Conservation (phyloP, 2,113 vertebrate species). For the Salvelinus fontinalis region DNA sequence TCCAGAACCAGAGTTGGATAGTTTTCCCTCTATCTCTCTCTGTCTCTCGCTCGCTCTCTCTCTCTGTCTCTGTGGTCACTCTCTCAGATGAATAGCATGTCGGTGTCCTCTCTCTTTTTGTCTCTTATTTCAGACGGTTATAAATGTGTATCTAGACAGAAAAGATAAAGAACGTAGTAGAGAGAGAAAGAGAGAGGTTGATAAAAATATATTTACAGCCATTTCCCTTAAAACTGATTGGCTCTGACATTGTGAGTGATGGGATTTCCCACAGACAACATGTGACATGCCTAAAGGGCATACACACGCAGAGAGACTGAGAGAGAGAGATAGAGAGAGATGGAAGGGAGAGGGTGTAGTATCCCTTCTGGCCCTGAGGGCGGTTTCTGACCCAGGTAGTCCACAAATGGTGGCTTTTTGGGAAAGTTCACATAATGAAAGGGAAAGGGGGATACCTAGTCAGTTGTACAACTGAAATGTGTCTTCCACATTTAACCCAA, state of each 20-base stretch:
- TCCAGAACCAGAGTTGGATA: no score
- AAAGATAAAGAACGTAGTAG: not conserved
- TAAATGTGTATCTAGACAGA: slow-evolving; percentile 36
- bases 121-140: slow-evolving; percentile 31
- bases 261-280: slow-evolving; percentile 40
- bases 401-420: slow-evolving; percentile 22
- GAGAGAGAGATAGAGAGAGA: slow-evolving; percentile 36
- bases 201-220: slow-evolving; percentile 58
- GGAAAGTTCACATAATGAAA: slow-evolving; percentile 27
- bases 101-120: slow-evolving; percentile 18
- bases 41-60: slow-evolving; percentile 26
- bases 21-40: not conserved
- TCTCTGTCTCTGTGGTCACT: slow-evolving; percentile 17
- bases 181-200: slow-evolving; percentile 25
- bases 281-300: slow-evolving; percentile 22
- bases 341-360: slow-evolving; percentile 40
- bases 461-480: no score
- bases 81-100: not conserved
- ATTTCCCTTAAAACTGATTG: slow-evolving; percentile 53
- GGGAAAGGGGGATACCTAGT: no score
- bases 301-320: slow-evolving; percentile 25
- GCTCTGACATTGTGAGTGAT: slow-evolving; percentile 46
- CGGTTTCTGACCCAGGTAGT: slow-evolving; percentile 38
- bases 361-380: slow-evolving; percentile 33
- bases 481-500: no score